Percentiles rank a stretch among this genome's conserved stretches.
phyloP scores from a whole-genome alignment of 2,113 vertebrate species.

The Proteles cristata region DNA sequence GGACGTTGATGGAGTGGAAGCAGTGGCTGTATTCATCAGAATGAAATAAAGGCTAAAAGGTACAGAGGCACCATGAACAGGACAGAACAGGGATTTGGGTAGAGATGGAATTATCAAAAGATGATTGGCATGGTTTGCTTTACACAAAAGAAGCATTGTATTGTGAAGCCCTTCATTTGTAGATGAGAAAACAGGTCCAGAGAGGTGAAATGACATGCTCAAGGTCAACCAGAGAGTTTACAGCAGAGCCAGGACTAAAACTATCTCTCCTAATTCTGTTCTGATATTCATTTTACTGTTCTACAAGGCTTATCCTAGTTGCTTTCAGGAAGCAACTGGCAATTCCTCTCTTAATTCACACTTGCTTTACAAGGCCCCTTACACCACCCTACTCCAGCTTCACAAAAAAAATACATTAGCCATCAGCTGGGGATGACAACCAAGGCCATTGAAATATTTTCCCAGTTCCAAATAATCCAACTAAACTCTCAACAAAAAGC shows the following conservation, averaged over 20 bases:
- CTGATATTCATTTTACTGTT: not conserved
- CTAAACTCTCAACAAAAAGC: slow-evolving; percentile 26
- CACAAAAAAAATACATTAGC: not conserved
- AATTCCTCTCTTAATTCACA: slow-evolving; percentile 7
- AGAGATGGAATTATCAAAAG: not conserved
- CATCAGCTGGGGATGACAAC: not conserved
- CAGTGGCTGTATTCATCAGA: not conserved
- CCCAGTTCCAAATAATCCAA: slow-evolving; percentile 42
- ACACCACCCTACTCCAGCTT: not conserved
- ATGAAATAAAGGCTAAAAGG: not conserved
- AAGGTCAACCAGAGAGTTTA: not conserved
- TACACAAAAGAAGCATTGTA: not conserved
- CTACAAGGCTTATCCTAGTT: not conserved
- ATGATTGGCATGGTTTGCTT: not conserved
- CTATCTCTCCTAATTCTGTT: slow-evolving; percentile 11
- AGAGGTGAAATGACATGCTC: not conserved
- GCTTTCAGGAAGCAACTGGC: not conserved
- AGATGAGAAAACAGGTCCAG: not conserved
- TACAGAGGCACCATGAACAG: not conserved
- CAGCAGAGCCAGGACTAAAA: not conserved
- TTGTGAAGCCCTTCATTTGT: not conserved
- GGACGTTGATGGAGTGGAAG: not conserved
- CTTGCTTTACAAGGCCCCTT: not conserved
- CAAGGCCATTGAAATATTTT: not conserved
- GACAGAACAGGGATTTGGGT: not conserved